Conservation (phyloP, 53 echinoderm and acorn worm species). For the Echinarachnius parma region DNA sequence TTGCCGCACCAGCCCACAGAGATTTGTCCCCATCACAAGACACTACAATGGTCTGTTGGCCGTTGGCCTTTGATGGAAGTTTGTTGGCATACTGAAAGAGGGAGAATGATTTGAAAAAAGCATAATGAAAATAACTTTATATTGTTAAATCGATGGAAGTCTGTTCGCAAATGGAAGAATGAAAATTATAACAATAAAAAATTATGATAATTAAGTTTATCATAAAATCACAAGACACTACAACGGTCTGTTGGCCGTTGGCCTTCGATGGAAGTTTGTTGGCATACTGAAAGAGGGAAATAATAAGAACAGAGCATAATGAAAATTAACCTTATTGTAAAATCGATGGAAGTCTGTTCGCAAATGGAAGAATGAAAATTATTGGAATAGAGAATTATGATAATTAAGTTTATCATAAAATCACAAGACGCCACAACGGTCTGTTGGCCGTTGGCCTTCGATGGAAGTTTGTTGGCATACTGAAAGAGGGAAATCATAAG, state of each 20-base stretch:
- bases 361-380: too few species aligned
- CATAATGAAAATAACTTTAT: too few species aligned
- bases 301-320: neutral
- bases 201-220: too few species aligned
- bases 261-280: slow-evolving; percentile 52
- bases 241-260: slow-evolving; percentile 45
- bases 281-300: slow-evolving; percentile 43
- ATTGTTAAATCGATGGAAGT: too few species aligned
- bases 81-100: slow-evolving; percentile 51
- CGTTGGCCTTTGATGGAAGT: slow-evolving; percentile 54
- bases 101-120: slow-evolving; percentile 1
- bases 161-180: too few species aligned
- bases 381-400: too few species aligned
- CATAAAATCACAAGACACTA: too few species aligned
- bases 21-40: slow-evolving; percentile 70
- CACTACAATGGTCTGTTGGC: slow-evolving; percentile 54
- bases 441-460: slow-evolving; percentile 38
- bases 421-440: slow-evolving; percentile 70
- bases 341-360: too few species aligned
- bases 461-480: slow-evolving; percentile 57
- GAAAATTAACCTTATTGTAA: too few species aligned
- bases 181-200: too few species aligned
- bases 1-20: slow-evolving; percentile 54
- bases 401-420: too few species aligned
- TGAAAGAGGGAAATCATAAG: slow-evolving; percentile 21